A percentile compares a stretch with the other conserved stretches of the same genome.
Conservation (phyloP, 2,888 invertebrate genomes). For the Escarpia spicata region DNA sequence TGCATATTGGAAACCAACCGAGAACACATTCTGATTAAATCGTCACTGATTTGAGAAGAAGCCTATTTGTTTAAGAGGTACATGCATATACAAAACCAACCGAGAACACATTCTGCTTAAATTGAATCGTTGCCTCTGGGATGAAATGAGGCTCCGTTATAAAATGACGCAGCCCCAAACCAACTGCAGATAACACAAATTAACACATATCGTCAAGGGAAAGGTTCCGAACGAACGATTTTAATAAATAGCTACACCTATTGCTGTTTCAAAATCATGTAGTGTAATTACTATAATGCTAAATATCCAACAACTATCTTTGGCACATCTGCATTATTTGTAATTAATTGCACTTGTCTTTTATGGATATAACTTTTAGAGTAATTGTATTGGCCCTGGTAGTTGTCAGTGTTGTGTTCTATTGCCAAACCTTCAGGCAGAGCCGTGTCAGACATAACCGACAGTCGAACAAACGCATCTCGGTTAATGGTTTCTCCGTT, state of each 20-base stretch:
- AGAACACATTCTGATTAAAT: not conserved
- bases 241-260: not conserved
- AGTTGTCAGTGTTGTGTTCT: not conserved
- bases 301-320: too few species aligned
- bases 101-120: not conserved
- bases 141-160: not conserved
- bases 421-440: not conserved
- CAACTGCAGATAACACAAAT: not conserved
- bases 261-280: not conserved
- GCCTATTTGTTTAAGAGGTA: not conserved
- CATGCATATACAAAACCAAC: not conserved
- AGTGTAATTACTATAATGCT: not conserved
- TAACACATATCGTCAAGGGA: not conserved
- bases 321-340: too few species aligned
- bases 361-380: not conserved
- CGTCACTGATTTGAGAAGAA: not conserved
- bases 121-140: not conserved
- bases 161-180: not conserved
- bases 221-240: not conserved
- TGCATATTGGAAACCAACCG: not conserved
- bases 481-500: not conserved
- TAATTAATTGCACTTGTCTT: too few species aligned
- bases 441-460: not conserved
- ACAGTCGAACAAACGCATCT: not conserved
- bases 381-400: not conserved